Evolutionary conservation across 2,888 invertebrate species (phyloP).

Genomic region (Phorcus lineatus): DNA sequence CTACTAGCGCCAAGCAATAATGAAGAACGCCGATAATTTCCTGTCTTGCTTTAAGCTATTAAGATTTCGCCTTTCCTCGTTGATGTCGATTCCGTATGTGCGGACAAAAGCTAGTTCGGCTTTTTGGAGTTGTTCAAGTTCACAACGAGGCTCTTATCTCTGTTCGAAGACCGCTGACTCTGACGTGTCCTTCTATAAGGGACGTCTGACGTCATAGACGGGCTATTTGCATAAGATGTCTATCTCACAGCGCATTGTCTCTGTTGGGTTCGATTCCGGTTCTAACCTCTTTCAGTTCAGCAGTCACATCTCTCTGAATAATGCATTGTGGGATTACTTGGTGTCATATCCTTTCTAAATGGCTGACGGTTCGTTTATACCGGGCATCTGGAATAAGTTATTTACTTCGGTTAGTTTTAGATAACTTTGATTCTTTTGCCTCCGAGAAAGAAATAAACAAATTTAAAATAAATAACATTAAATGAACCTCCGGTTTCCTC

Average conservation of each 20-base stretch:
- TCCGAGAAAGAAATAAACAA: too few relatives aligned
- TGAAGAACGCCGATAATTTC: slow-evolving; percentile 10
- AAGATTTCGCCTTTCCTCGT: slow-evolving; percentile 4
- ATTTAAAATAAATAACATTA: too few relatives aligned
- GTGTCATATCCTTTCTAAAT: too few relatives aligned
- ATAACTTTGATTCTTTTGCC: too few relatives aligned
- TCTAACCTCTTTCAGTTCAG: background rate
- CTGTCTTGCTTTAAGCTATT: slow-evolving; percentile 19
- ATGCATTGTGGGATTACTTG: background rate
- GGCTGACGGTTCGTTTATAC: too few relatives aligned
- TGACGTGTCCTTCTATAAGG: background rate
- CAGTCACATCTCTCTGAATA: slow-evolving; percentile 3
- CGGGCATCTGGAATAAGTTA: too few relatives aligned
- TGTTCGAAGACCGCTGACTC: background rate
- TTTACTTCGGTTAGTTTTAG: too few relatives aligned
- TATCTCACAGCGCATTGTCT: background rate
- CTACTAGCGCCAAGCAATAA: background rate
- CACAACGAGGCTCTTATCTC: background rate
- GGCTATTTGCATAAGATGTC: background rate
- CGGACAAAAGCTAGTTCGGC: slow-evolving; percentile 1
- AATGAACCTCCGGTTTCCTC: too few relatives aligned
- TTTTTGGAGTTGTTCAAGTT: background rate
- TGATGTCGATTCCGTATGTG: slow-evolving; percentile 12
- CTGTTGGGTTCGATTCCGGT: background rate
- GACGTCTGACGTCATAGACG: background rate